phyloP scores from a whole-genome alignment of 2,797 vertebrate genomes.

The Danio kyathit region DNA sequence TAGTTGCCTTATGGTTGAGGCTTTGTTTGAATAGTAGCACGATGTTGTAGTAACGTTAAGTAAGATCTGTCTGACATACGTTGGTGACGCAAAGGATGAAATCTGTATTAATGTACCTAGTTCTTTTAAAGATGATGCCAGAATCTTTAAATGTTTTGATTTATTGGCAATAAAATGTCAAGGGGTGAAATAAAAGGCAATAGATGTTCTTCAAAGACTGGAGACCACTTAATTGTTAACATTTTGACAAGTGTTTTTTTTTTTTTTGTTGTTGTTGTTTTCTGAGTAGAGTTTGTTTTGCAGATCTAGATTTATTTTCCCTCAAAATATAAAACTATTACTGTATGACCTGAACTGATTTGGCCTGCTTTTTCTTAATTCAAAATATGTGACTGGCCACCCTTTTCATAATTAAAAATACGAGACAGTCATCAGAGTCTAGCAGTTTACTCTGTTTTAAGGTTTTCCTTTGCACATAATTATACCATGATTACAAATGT shows the following conservation, averaged over 20 bases:
- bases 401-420: too few relatives aligned
- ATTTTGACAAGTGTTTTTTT: too few relatives aligned
- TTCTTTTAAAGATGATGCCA: neutral
- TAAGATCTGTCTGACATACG: neutral
- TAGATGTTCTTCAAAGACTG: too few relatives aligned
- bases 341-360: neutral
- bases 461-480: too few relatives aligned
- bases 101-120: neutral
- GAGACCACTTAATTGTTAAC: too few relatives aligned
- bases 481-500: too few relatives aligned
- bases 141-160: slow-evolving; percentile 4
- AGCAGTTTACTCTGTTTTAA: too few relatives aligned
- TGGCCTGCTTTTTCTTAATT: neutral
- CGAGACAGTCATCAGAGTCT: neutral
- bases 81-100: neutral
- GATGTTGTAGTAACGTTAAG: neutral
- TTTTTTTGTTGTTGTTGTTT: too few relatives aligned
- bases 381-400: neutral
- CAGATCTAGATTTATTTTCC: too few relatives aligned
- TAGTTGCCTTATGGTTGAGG: neutral
- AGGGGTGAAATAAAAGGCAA: too few relatives aligned
- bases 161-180: neutral
- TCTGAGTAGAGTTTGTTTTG: too few relatives aligned
- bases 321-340: neutral
- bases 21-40: neutral